Percentiles rank a stretch among this genome's conserved stretches.
These are phyloP conservation scores for Lindbergichthys nudifrons DNA, from an alignment of 2,797 vertebrate genomes.

Conservation along the genomic window DNA sequence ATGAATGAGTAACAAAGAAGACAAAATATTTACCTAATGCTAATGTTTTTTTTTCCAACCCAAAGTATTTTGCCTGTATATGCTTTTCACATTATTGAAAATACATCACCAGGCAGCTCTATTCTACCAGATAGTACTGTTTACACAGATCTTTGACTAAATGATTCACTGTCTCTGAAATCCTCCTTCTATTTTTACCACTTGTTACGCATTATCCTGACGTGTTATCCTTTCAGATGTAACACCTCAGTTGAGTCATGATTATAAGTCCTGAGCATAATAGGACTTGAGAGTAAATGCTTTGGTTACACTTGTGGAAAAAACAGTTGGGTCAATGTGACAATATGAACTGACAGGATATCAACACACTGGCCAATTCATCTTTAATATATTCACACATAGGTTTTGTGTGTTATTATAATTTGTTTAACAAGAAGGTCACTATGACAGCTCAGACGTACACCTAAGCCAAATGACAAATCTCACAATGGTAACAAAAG, in stretches of 20 bases:
- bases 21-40: neutral
- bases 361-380: neutral
- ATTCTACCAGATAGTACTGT: neutral
- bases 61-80: neutral
- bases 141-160: neutral
- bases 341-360: neutral
- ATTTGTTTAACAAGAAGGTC: no score
- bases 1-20: slow-evolving; percentile 1
- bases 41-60: neutral
- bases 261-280: neutral
- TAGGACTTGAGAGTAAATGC: neutral
- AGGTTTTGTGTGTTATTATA: no score
- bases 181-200: slow-evolving; percentile 37
- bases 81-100: no score
- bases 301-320: slow-evolving; percentile 16
- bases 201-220: slow-evolving; percentile 1
- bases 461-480: no score
- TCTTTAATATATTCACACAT: neutral
- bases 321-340: slow-evolving; percentile 55
- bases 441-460: no score
- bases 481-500: no score
- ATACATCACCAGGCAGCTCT: neutral
- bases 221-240: slow-evolving; percentile 2
- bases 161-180: slow-evolving; percentile 7
- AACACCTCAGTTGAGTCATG: slow-evolving; percentile 21